Percentiles rank a stretch among this genome's conserved stretches.
phyloP scores from a whole-genome alignment of 2,888 invertebrate genomes.

The Chouioia cunea region DNA sequence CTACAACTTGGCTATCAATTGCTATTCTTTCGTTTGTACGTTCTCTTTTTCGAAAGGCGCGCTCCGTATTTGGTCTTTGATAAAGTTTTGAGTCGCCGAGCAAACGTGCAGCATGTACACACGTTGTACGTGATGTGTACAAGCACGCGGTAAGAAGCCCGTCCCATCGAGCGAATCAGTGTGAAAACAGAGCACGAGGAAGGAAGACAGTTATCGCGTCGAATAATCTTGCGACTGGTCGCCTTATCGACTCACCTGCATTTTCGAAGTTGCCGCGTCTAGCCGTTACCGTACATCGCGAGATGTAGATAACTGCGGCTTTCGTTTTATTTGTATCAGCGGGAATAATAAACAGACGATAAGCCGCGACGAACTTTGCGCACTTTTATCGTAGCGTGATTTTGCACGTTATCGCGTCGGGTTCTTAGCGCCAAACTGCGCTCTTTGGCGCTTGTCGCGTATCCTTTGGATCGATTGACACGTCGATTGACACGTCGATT shows the following conservation, averaged over 20 bases:
- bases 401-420: not conserved
- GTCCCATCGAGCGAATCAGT: not conserved
- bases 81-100: not conserved
- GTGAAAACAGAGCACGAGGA: not conserved
- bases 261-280: not conserved
- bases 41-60: too few relatives aligned
- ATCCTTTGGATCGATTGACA: not conserved
- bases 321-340: too few relatives aligned
- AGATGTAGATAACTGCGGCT: too few relatives aligned
- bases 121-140: not conserved
- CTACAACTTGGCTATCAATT: too few relatives aligned
- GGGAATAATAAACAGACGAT: not conserved
- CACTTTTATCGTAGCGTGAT: slow-evolving; percentile 3
- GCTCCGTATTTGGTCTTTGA: not conserved
- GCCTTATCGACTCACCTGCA: slow-evolving; percentile 31
- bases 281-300: too few relatives aligned
- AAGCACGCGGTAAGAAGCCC: slow-evolving; percentile 8
- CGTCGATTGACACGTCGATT: not conserved
- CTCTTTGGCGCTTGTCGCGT: not conserved
- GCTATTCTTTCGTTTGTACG: too few relatives aligned
- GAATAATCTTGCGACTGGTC: slow-evolving; percentile 8
- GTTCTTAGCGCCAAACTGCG: not conserved
- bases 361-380: not conserved
- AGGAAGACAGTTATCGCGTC: slow-evolving; percentile 21
- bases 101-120: not conserved